Conservation (phyloP, 2,113 vertebrate genomes). For the Burhinus oedicnemus region DNA sequence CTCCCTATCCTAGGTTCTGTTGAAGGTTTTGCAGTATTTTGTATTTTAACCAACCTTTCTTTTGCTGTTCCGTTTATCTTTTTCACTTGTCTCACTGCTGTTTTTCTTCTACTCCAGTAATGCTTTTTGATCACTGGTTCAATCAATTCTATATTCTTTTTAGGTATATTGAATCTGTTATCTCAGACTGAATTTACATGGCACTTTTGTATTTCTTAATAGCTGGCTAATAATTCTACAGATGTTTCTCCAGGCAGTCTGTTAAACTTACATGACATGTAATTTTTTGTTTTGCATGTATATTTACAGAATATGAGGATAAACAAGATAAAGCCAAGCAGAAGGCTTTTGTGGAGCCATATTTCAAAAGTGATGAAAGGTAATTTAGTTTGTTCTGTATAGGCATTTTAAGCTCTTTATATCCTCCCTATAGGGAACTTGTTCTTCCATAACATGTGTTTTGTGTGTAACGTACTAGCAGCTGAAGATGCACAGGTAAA, state of each 20-base stretch:
- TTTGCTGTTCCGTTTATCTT: not conserved
- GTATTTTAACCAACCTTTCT: not conserved
- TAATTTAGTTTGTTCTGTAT: slow-evolving; percentile 48
- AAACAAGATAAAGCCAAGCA: slow-evolving; percentile 76
- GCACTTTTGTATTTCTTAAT: not conserved
- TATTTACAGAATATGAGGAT: slow-evolving; percentile 69
- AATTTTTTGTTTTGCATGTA: not conserved
- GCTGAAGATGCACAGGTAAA: not conserved
- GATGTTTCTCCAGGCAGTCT: not conserved
- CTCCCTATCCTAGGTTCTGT: not conserved
- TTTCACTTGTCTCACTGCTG: not conserved
- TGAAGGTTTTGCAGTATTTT: not conserved
- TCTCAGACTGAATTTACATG: not conserved
- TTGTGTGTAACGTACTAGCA: not conserved
- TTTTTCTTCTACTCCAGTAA: not conserved
- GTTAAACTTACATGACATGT: not conserved
- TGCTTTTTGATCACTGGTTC: not conserved
- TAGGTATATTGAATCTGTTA: not conserved
- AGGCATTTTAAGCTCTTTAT: not conserved
- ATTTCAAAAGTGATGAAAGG: slow-evolving; percentile 77
- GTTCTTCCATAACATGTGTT: not conserved
- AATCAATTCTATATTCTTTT: not conserved
- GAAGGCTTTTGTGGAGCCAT: slow-evolving; percentile 77
- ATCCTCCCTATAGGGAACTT: not conserved
- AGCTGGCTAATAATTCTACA: not conserved